Percentiles rank a stretch among this genome's conserved stretches.
These are phyloP conservation scores for Dasyornis broadbenti DNA, from an alignment of 2,113 vertebrate species.

Conservation along the genomic window DNA sequence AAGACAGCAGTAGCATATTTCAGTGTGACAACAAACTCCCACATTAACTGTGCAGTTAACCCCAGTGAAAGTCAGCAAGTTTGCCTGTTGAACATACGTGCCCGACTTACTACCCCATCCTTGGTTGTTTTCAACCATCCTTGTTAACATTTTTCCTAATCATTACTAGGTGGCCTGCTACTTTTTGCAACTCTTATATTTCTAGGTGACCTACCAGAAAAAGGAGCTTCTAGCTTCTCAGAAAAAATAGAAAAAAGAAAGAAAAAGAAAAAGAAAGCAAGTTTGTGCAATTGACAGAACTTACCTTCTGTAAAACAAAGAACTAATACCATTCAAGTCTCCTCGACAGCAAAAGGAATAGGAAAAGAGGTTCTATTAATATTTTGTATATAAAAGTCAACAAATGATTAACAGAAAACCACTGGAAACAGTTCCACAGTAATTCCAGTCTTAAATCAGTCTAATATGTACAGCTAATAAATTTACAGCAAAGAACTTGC, in stretches of 20 bases:
- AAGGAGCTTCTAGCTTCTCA: background rate
- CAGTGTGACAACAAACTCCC: background rate
- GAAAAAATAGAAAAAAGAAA: background rate
- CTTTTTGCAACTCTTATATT: background rate
- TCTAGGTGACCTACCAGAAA: background rate
- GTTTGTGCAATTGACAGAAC: conserved; percentile 9
- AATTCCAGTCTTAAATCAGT: background rate
- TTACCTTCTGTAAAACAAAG: conserved; percentile 90
- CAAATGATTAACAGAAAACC: background rate
- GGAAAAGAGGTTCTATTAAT: conserved; percentile 64
- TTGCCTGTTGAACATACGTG: accelerated
- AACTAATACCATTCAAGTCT: conserved; percentile 76
- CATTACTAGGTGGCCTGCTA: background rate
- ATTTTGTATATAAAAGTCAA: conserved; percentile 16
- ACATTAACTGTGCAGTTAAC: background rate
- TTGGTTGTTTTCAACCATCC: background rate
- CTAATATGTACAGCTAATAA: background rate
- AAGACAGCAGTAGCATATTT: background rate
- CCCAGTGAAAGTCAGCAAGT: background rate
- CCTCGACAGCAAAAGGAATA: conserved; percentile 79
- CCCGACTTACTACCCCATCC: background rate
- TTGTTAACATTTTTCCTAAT: background rate
- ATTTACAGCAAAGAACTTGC: background rate
- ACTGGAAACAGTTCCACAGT: background rate
- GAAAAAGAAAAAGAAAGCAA: background rate